Base-by-base conservation (phyloP, 1,140 invertebrate species). In the Nylanderia fulva region DNA sequence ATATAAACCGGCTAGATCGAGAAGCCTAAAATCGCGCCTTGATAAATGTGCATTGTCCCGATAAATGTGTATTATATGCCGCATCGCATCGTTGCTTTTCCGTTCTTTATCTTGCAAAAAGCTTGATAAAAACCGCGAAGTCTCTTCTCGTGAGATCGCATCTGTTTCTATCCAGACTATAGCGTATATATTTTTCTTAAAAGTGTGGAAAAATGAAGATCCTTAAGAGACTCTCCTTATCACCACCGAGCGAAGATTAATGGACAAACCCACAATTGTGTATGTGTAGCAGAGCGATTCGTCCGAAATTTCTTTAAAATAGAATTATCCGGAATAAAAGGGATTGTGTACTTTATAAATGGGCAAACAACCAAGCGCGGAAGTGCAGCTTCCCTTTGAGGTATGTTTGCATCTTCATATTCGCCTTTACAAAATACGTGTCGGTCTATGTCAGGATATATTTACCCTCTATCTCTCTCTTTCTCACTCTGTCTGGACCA, bases 41-140 rank as follows among this genome's bases (percentile, higher is more conserved):
- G 77, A 80, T 71, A 80, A 80, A 71, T 29, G 48, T 29, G 13
- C 39, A 42, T 82, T 21, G 71, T 58, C 52, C 15, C 48, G 76
- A 68, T 54, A 79, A 68, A 80, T 11, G 9, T 42, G 63, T 24
- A 56, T 42, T 48, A 18, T 48, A 18, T 52, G 33, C 24, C 6
- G 48, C 7, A 13, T 13, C 18, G 24, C 21, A 9, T 27, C 27
- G 56, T 18, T 15, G 33, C 63, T 69, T 80, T 69, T 68, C 68
- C 48, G 1, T 42, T 29, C 48, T 66, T 80, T 52, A 69, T 80
- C 63, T 80, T 24, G 63, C 60, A 42, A 42, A 21, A 54, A 39
- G 61, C n/a, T 18, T 29, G 18, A 33, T 56, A 80, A 80, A 80
- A 80, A 69, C 21, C 9, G 29, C 45, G 8, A 39, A 2, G 29